Evolutionary conservation across 2,797 vertebrate genomes (phyloP), one percentile per base, ranked within the genome.

Genomic region (Borostomias antarcticus): DNA sequence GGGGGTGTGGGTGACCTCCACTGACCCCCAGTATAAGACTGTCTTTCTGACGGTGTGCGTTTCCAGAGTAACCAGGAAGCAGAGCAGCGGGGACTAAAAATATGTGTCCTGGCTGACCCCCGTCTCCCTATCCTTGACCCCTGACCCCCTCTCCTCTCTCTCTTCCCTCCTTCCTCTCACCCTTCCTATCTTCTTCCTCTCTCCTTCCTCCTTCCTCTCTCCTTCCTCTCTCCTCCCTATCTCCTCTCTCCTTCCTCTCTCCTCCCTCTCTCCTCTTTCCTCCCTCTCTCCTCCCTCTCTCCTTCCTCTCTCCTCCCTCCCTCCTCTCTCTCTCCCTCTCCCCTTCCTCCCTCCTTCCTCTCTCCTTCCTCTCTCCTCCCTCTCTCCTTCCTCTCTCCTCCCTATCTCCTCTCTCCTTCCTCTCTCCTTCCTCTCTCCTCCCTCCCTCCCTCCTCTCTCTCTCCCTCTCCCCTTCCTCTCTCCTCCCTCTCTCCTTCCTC

Each of bases 61-160:
- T 9, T 50, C 48, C 48, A 25, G 1, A 5, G 21, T 19, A 9
- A 1, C 1, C 48, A 25, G 48, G 48, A 23, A 23, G 19, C 37
- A 40, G 37, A 15, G 37, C 47, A 48, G 43, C 43, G 5, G 21
- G n/a, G 21, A 19, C 63, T 65, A 65, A 65, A 65, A 65, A 65
- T 65, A 65, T 43, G 26, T 13, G 33, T 54, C 62, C 51, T 26
- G 51, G 1, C 10, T 25, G 33, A 57, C 53, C 23, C 4, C 21
- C 13, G 9, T 9, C 30, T n/a, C 29, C 29, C 11, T 13, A 59
- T 23, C 33, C 57, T 15, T n/a, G 8, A 35, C 32, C 32, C 50
- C 47, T 25, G n/a, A 21, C 50, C 50, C 25, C 50, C 9, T 4
- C n/a, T n/a, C n/a, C n/a, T n/a, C n/a, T n/a, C n/a, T n/a, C n/a